These are phyloP conservation scores for Drosophila chauvacae DNA, from an alignment of 1,140 invertebrate species.

Conservation along the genomic window DNA sequence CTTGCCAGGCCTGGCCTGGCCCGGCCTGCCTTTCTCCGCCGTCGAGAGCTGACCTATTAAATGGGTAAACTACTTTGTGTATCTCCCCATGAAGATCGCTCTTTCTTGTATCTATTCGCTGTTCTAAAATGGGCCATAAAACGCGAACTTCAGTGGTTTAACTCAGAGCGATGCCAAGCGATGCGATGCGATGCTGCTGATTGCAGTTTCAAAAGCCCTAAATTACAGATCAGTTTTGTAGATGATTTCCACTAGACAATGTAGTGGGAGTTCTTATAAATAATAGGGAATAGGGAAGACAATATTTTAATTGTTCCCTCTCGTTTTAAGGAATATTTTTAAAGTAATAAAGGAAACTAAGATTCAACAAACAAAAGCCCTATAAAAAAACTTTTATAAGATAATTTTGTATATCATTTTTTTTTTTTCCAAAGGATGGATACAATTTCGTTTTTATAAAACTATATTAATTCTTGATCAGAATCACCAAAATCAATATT, in stretches of 20 bases:
- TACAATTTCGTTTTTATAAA: too few relatives aligned
- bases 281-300: too few relatives aligned
- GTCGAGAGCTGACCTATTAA: constrained; percentile 49
- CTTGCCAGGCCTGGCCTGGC: constrained; percentile 6
- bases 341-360: neutral
- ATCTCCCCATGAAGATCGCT: constrained; percentile 46
- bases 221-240: constrained; percentile 6
- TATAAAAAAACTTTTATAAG: too few relatives aligned
- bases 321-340: too few relatives aligned
- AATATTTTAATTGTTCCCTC: too few relatives aligned
- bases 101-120: constrained; percentile 40
- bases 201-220: constrained; percentile 16
- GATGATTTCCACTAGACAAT: constrained; percentile 1
- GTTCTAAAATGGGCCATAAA: constrained; percentile 53
- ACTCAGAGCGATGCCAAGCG: constrained; percentile 15
- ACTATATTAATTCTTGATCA: too few relatives aligned
- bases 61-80: constrained; percentile 53
- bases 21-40: constrained; percentile 36
- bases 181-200: constrained; percentile 27
- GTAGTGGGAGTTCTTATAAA: neutral
- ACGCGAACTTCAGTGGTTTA: constrained; percentile 43
- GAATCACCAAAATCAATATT: too few relatives aligned
- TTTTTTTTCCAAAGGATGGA: too few relatives aligned
- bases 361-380: neutral
- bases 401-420: too few relatives aligned